Base-by-base conservation (phyloP, 2,797 vertebrate genomes). In the Kryptopterus vitreolus region DNA sequence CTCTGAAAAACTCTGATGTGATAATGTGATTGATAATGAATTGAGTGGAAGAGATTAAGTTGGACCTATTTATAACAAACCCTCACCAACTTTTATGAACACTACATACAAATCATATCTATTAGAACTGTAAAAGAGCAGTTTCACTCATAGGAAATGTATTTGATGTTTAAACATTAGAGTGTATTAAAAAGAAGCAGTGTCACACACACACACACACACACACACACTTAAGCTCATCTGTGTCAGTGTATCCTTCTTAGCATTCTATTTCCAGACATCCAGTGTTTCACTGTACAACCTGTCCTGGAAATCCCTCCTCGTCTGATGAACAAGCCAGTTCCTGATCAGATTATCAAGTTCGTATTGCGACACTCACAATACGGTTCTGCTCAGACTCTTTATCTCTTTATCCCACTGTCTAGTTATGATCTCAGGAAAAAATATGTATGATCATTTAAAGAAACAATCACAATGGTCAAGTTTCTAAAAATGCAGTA, bases 321-420 rank as follows among this genome's bases (percentile, higher is more conserved):
- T 0, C 93, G 92, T 69, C 93, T 99, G 89, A 97, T 95, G 94
- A 98, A 97, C 86, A 99, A 99, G 84, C 96, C 95, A 0, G 96
- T 98, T 12, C 97, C 97, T 6, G 98, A 99, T 89, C 98, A 99
- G 93, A 98, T 99, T 74, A 96, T 99, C 89, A 99, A 99, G 98
- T 99, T 89, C 94, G 83, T 84, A 31, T 48, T 20, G 31, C 33
- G 24, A 50, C 29, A 50, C n/a, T 12, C 26, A 57, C 18, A 57
- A 38, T 18, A 38, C n/a, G 52, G 8, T 53, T 18, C 20, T 33
- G n/a, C n/a, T 75, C 38, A 18, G 3, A 6, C n/a, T 59, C 35
- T 26, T 15, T 33, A 29, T 13, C 24, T 43, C 43, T 18, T 69
- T 7, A n/a, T n/a, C n/a, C n/a, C n/a, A 24, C 2, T 69, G 65